phyloP scores from a whole-genome alignment of 1,140 invertebrate species.

The Papilio glaucus region DNA sequence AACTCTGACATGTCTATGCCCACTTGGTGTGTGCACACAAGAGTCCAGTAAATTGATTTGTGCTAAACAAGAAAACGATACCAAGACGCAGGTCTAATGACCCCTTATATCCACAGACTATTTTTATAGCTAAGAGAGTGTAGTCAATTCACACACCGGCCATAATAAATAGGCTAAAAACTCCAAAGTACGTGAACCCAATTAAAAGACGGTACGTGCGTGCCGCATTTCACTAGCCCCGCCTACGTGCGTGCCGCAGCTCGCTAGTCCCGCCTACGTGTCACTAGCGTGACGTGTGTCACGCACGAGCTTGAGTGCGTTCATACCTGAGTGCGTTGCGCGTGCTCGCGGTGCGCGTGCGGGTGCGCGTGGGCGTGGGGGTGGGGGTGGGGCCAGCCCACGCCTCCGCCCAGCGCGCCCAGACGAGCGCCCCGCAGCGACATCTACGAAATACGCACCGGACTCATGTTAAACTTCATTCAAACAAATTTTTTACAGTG shows the following conservation, averaged over 20 bases:
- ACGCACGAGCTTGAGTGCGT: no score
- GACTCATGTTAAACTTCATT: neutral
- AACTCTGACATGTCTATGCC: no score
- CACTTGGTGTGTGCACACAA: no score
- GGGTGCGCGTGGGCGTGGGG: constrained; percentile 31
- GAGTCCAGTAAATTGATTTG: no score
- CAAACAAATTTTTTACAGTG: no score
- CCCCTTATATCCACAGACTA: no score
- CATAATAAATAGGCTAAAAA: no score
- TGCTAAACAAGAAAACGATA: no score
- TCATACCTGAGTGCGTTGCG: constrained; percentile 44
- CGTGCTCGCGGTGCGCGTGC: constrained; percentile 48
- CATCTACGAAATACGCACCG: constrained; percentile 52
- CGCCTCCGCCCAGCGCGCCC: constrained; percentile 59
- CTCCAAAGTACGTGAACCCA: neutral
- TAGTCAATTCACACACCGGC: no score
- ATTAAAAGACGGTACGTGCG: neutral
- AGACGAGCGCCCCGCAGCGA: constrained; percentile 69
- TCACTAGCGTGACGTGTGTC: constrained; percentile 36
- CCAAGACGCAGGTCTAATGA: no score
- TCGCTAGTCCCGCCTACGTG: constrained; percentile 45
- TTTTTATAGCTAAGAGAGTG: no score
- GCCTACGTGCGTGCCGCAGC: constrained; percentile 37
- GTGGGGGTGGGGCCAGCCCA: constrained; percentile 56
- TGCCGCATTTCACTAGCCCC: neutral